Evolutionary conservation across 1,140 invertebrate species (phyloP), one percentile per base, ranked within the genome.

Genomic region (Neodiprion lecontei): DNA sequence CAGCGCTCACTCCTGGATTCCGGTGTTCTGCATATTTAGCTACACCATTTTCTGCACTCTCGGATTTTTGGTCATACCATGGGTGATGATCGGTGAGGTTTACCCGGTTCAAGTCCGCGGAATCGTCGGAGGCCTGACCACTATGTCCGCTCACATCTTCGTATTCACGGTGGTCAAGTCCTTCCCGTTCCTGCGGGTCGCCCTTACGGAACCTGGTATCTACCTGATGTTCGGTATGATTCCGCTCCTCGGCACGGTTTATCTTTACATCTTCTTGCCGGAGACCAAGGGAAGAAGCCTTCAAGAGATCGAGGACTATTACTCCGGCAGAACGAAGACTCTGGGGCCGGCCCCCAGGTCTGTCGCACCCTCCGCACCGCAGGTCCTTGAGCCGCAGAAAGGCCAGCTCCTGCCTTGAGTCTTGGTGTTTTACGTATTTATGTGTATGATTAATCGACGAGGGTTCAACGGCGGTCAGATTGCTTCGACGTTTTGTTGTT

Each of bases 261-360:
- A 91, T 71, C 87, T 92, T 67, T 91, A 88, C 49, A 73, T 92
- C 69, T 93, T 89, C 74, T 85, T 96, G 14, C 95, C 95, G n/a
- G 95, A 96, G 85, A 96, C 95, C 1, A 96, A 95, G 84, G 93
- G 92, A 9, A 91, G 92, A 79, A 91, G 90, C 1, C 85, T 96
- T 10, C 94, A 95, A 84, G 94, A 96, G 82, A 95, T 96, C 40
- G 92, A 93, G 83, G 92, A 93, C 78, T 92, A 92, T 75, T 93
- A 92, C 78, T 91, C 90, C 7, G 91, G 91, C 2, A 87, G 90
- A 49, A 88, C 79, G n/a, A 80, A 85, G 69, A 80, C 80, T 4
- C 79, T 91, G 10, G 61, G 72, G 0, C 81, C 80, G n/a, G 88
- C 86, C 1, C 83, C 83, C 14, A 78, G 67, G 21, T 70, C 81